Evolutionary conservation across 2,888 invertebrate species (phyloP).

Genomic region (Drosophila mettleri): DNA sequence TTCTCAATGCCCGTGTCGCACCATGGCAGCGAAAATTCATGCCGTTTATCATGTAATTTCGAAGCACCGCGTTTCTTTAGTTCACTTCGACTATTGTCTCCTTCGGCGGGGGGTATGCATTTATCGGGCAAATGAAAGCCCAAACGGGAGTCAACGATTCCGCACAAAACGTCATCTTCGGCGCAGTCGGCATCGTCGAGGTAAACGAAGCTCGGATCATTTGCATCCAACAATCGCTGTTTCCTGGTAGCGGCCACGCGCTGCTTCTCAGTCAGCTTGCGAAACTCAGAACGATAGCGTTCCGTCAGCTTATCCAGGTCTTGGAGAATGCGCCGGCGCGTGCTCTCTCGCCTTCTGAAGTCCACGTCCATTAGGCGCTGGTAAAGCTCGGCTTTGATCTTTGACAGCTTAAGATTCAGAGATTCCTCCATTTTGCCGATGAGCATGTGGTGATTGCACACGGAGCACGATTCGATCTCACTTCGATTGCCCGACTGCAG

Average conservation of each 20-base stretch:
- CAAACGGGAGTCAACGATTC: neutral
- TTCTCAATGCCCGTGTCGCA: slow-evolving; percentile 5
- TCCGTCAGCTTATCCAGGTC: slow-evolving; percentile 51
- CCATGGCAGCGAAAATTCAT: slow-evolving; percentile 4
- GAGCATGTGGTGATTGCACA: slow-evolving; percentile 59
- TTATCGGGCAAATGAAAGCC: neutral
- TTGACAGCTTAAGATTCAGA: slow-evolving; percentile 24
- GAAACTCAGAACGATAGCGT: slow-evolving; percentile 41
- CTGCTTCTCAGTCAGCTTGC: slow-evolving; percentile 43
- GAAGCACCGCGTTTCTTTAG: neutral
- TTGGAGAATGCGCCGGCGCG: slow-evolving; percentile 22
- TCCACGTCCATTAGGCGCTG: slow-evolving; percentile 30
- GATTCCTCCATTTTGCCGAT: slow-evolving; percentile 51
- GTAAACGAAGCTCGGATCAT: slow-evolving; percentile 22
- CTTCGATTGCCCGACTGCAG: slow-evolving; percentile 19
- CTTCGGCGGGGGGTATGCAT: neutral
- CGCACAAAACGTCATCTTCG: neutral
- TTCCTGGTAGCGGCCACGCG: slow-evolving; percentile 44
- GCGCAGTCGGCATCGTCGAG: neutral
- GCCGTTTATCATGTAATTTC: neutral
- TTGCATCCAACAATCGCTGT: neutral
- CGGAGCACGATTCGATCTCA: slow-evolving; percentile 11
- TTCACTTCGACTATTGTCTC: neutral
- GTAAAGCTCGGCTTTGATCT: slow-evolving; percentile 39
- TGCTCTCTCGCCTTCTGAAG: neutral